Evolutionary conservation across 2,888 invertebrate species (phyloP), one percentile per base, ranked within the genome.

Genomic region (Cheiracanthium punctorium): DNA sequence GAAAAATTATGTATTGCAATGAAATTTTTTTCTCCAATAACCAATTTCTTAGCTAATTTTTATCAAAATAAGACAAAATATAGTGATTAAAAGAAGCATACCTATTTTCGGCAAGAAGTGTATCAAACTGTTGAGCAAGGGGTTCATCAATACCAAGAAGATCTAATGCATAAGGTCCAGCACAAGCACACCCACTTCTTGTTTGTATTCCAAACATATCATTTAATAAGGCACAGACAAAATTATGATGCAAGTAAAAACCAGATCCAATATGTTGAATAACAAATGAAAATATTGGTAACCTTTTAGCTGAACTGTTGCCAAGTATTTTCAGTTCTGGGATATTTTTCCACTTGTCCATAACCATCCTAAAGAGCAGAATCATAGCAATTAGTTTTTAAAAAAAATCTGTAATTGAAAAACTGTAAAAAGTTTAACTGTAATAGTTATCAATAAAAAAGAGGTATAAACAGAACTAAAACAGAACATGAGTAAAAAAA

Each of bases 121-220:
- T 94, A 90, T 96, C 96, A 91, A 96, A 96, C 90, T 95, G 94
- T 89, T 93, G 94, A 8, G 96, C 94, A 24, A 96, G 93, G 89
- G 94, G 93, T 89, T 95, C 94, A 90, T 95, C 95, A 88, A 97
- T 96, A 14, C 97, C 97, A 80, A 97, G 93, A 24, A 97, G 93
- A 92, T 96, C 95, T 91, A 96, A 95, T 1, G 96, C 96, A 91
- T 97, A 97, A 79, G 95, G 95, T 76, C 96, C 94, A 70, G 96
- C 96, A 91, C 96, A 96, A 20, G 95, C 95, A 90, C 95, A 94
- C 0, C 96, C 96, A 0, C 95, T 95, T 88, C 96, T 89, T 2
- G 91, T 95, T 92, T 97, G 97, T 79, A 98, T 96, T 0, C 97
- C 97, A 91, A 97, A 97, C 32, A 98, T 94, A 90, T 98, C 97